phyloP scores from a whole-genome alignment of 2,113 vertebrate species.

The Eretmochelys imbricata region DNA sequence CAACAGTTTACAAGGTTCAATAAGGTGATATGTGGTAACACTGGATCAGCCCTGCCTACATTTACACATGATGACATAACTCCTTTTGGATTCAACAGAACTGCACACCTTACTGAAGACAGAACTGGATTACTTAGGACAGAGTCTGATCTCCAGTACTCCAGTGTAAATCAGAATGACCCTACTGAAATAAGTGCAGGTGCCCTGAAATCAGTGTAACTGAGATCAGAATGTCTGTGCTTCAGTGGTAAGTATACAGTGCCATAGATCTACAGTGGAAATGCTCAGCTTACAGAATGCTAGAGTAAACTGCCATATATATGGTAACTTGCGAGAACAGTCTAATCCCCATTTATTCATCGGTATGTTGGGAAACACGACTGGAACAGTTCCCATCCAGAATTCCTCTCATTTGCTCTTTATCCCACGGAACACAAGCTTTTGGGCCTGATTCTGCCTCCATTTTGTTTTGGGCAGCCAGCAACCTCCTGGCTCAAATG shows the following conservation, averaged over 20 bases:
- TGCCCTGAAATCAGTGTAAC: rapidly evolving
- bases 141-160: background rate
- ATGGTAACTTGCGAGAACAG: background rate
- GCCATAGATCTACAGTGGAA: background rate
- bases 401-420: background rate
- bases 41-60: rapidly evolving
- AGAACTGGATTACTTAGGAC: background rate
- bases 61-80: rapidly evolving
- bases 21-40: background rate
- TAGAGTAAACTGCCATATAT: background rate
- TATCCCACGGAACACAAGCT: background rate
- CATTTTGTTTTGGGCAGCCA: background rate
- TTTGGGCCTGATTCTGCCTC: background rate
- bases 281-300: background rate
- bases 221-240: background rate
- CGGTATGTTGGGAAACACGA: background rate
- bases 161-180: rapidly evolving
- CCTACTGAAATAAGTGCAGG: background rate
- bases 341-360: rapidly evolving
- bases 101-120: background rate
- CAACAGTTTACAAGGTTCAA: background rate
- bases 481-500: background rate
- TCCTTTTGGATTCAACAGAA: background rate
- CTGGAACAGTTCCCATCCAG: background rate
- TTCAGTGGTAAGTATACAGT: rapidly evolving